Conservation (phyloP, 2,888 invertebrate genomes). For the Ectobius pallidus region DNA sequence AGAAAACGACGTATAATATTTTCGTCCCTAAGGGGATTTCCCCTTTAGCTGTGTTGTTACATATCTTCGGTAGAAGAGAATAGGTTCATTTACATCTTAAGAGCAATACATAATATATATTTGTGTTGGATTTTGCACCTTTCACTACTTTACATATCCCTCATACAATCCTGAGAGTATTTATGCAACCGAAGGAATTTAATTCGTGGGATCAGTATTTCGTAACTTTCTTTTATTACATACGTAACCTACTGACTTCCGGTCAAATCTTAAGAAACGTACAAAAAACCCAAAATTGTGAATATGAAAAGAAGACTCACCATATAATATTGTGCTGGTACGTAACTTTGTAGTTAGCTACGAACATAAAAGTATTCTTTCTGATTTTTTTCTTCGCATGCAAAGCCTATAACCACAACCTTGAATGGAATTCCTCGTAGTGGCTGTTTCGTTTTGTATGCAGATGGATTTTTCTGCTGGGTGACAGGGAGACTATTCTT, state of each 20-base stretch:
- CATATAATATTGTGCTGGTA: no score
- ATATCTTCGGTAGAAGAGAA: neutral
- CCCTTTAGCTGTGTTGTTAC: neutral
- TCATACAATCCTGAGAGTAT: neutral
- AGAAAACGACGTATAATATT: slow-evolving; percentile 10
- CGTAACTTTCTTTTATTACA: slow-evolving; percentile 26
- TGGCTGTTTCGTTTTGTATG: slow-evolving; percentile 35
- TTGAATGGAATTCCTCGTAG: no score
- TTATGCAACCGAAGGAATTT: slow-evolving; percentile 18
- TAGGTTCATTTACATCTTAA: slow-evolving; percentile 36
- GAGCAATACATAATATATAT: slow-evolving; percentile 33
- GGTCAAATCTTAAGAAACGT: no score
- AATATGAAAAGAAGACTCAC: no score
- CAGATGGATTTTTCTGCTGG: slow-evolving; percentile 33
- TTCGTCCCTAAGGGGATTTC: slow-evolving; percentile 10
- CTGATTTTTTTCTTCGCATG: no score
- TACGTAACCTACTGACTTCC: slow-evolving; percentile 31
- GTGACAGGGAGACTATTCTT: neutral
- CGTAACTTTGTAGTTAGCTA: no score
- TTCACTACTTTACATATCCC: neutral
- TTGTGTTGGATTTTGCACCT: neutral
- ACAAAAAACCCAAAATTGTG: no score
- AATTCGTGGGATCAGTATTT: no score
- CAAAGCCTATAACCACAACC: no score
- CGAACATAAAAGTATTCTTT: no score